Conservation (phyloP, 2,113 vertebrate species). For the Podocnemis expansa region DNA sequence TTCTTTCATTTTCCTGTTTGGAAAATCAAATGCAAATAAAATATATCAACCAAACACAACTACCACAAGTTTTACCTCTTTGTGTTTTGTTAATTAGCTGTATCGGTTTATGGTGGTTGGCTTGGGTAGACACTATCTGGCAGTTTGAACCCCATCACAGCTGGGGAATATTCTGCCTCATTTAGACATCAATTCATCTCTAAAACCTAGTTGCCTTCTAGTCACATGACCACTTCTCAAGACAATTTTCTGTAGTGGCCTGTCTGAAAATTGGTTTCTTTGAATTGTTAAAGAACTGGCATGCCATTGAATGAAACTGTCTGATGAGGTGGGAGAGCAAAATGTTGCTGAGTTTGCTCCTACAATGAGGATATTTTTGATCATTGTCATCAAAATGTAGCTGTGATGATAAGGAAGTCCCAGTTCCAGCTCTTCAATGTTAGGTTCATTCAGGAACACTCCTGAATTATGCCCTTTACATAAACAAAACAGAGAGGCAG, state of each 20-base stretch:
- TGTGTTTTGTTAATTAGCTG: background rate
- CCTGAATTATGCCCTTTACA: background rate
- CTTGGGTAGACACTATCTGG: background rate
- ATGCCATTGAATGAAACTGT: background rate
- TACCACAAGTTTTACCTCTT: background rate
- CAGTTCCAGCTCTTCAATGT: background rate
- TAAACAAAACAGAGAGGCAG: background rate
- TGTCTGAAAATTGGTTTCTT: background rate
- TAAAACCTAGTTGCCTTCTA: background rate
- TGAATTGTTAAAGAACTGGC: background rate
- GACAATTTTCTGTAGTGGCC: background rate
- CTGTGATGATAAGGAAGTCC: background rate
- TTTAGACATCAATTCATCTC: background rate
- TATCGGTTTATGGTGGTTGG: background rate
- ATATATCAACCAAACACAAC: accelerated
- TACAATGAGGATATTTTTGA: background rate
- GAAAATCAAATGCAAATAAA: background rate
- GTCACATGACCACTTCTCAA: background rate
- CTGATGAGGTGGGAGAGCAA: background rate
- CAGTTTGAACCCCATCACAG: background rate
- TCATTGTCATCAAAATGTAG: background rate
- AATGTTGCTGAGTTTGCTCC: background rate
- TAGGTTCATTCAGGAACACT: background rate
- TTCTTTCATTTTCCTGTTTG: background rate
- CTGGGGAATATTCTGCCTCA: background rate